A percentile compares a stretch with the other conserved stretches of the same genome.
These are phyloP conservation scores for Hystrix cristata DNA, from an alignment of 2,113 vertebrate genomes.

Conservation along the genomic window DNA sequence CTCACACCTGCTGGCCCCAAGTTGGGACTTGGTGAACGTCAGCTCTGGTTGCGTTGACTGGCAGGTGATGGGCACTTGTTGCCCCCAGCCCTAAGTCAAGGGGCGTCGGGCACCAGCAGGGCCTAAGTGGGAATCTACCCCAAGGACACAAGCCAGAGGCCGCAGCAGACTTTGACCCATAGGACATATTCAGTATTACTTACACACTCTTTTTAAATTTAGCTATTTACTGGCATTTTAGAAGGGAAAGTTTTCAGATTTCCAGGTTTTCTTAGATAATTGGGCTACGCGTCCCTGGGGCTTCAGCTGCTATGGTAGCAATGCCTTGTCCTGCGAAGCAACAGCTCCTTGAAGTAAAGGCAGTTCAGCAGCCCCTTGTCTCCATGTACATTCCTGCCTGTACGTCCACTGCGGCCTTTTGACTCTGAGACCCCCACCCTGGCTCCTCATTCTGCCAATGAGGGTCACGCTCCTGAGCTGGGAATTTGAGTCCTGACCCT, in stretches of 20 bases:
- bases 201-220: background rate
- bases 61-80: background rate
- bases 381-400: background rate
- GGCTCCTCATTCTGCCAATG: background rate
- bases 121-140: background rate
- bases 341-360: background rate
- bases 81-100: accelerated
- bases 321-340: background rate
- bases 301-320: background rate
- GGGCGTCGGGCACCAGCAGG: background rate
- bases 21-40: background rate
- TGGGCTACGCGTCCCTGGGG: background rate
- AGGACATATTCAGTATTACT: background rate
- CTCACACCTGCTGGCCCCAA: background rate
- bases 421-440: background rate
- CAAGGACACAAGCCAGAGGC: background rate
- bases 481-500: background rate
- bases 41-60: too few relatives aligned
- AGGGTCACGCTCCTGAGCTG: background rate
- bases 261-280: background rate
- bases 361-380: accelerated
- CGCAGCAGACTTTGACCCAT: background rate
- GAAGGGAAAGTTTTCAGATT: background rate
- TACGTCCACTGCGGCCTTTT: background rate
- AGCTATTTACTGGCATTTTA: background rate